These are phyloP conservation scores for Sebastes jordani DNA, from an alignment of 2,797 vertebrate species.

Conservation along the genomic window DNA sequence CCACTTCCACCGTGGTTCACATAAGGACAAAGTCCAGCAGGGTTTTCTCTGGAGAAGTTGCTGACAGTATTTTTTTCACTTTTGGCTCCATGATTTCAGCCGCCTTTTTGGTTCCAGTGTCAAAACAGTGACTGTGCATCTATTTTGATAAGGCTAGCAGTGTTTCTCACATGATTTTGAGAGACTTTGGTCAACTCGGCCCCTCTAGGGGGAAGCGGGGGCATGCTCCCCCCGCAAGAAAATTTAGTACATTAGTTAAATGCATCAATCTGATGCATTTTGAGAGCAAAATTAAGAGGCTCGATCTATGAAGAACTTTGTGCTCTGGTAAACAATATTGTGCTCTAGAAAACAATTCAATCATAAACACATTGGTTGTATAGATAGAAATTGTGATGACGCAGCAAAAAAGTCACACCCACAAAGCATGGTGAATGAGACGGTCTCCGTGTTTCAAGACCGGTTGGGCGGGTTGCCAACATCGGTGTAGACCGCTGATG, in stretches of 20 bases:
- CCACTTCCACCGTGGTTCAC: constrained; percentile 44
- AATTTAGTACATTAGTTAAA: too few species aligned
- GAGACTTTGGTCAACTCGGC: too few species aligned
- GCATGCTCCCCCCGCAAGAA: too few species aligned
- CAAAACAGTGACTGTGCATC: background rate
- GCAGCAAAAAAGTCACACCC: too few species aligned
- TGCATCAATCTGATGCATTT: too few species aligned
- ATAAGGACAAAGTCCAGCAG: constrained; percentile 34
- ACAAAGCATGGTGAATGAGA: background rate
- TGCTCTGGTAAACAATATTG: too few species aligned
- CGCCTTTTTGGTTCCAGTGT: background rate
- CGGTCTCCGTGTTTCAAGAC: background rate
- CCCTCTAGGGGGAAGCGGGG: fast-evolving
- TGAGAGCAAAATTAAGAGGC: too few species aligned
- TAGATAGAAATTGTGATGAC: too few species aligned
- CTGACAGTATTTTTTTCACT: background rate
- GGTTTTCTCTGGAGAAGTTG: background rate
- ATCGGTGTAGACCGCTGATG: background rate
- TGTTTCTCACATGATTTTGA: too few species aligned
- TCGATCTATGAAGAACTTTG: too few species aligned
- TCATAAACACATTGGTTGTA: too few species aligned
- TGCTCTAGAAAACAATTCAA: too few species aligned
- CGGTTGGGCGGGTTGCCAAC: background rate
- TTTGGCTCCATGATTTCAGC: background rate
- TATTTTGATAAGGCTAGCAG: background rate